phyloP scores from a whole-genome alignment of 2,113 vertebrate species.

The Rhinolophus ferrumequinum region DNA sequence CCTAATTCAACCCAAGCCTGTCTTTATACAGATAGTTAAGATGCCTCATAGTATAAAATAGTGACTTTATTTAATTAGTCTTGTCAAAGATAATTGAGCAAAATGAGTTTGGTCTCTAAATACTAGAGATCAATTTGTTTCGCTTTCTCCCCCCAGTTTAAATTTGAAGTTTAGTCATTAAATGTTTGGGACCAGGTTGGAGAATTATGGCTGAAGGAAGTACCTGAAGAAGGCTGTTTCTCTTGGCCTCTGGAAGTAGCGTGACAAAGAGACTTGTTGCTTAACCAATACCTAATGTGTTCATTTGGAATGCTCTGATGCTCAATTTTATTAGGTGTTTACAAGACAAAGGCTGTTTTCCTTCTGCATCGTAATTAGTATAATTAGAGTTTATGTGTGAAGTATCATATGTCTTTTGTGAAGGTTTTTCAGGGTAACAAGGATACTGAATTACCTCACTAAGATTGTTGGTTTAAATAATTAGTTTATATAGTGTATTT shows the following conservation, averaged over 20 bases:
- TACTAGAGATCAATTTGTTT: conserved; percentile 30
- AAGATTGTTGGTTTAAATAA: conserved; percentile 59
- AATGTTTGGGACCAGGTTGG: neutral
- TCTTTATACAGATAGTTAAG: conserved; percentile 7
- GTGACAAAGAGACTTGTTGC: conserved; percentile 49
- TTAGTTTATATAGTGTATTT: conserved; percentile 55
- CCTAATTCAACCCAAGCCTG: neutral
- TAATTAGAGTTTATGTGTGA: conserved; percentile 71
- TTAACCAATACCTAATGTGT: conserved; percentile 37
- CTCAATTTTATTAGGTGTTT: conserved; percentile 68
- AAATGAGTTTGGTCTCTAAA: conserved; percentile 60
- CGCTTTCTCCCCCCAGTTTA: neutral
- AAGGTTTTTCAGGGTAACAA: conserved; percentile 62
- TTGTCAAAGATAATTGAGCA: conserved; percentile 58
- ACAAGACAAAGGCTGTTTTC: conserved; percentile 70
- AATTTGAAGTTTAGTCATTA: conserved; percentile 60
- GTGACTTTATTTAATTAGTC: conserved; percentile 63
- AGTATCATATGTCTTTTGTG: conserved; percentile 65
- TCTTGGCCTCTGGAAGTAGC: conserved; percentile 53
- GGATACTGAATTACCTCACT: conserved; percentile 61
- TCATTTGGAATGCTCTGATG: conserved; percentile 53
- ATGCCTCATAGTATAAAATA: conserved; percentile 45
- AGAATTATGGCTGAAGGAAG: conserved; percentile 19
- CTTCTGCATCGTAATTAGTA: conserved; percentile 71
- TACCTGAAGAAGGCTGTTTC: conserved; percentile 5